Percentiles rank a stretch among this genome's conserved stretches.
These are phyloP conservation scores for Quiscalus mexicanus DNA, from an alignment of 2,113 vertebrate species.

Conservation along the genomic window DNA sequence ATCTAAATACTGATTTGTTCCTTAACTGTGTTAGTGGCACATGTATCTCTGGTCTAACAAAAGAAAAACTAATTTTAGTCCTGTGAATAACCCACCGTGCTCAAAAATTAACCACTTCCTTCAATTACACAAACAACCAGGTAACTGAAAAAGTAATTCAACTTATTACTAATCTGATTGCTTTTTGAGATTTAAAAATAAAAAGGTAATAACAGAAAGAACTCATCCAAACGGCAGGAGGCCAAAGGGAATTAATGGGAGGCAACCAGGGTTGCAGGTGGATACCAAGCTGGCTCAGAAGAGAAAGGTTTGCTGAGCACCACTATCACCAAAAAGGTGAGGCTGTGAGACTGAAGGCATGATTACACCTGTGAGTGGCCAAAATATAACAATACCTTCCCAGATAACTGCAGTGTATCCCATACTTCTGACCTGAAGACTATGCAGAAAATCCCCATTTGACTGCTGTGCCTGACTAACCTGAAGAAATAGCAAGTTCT, in stretches of 20 bases:
- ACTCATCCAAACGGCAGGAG: neutral
- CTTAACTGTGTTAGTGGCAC: neutral
- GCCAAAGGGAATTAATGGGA: neutral
- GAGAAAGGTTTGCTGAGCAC: neutral
- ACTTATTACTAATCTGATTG: neutral
- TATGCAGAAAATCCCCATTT: neutral
- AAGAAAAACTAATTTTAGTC: conserved; percentile 21
- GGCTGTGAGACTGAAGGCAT: neutral
- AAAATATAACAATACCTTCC: neutral
- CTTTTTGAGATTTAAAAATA: neutral
- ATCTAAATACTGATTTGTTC: neutral
- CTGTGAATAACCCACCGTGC: neutral
- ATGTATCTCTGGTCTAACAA: neutral
- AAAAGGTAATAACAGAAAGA: neutral
- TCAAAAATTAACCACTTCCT: conserved; percentile 40
- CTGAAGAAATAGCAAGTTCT: neutral
- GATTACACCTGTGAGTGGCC: rapidly evolving
- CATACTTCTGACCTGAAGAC: neutral
- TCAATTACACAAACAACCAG: conserved; percentile 7
- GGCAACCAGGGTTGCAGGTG: neutral
- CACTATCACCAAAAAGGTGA: neutral
- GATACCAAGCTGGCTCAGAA: neutral
- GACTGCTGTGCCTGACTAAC: neutral
- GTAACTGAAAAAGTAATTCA: neutral
- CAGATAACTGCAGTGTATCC: neutral